These are phyloP conservation scores for Proterorhinus semilunaris DNA, from an alignment of 2,113 vertebrate species.

Conservation along the genomic window DNA sequence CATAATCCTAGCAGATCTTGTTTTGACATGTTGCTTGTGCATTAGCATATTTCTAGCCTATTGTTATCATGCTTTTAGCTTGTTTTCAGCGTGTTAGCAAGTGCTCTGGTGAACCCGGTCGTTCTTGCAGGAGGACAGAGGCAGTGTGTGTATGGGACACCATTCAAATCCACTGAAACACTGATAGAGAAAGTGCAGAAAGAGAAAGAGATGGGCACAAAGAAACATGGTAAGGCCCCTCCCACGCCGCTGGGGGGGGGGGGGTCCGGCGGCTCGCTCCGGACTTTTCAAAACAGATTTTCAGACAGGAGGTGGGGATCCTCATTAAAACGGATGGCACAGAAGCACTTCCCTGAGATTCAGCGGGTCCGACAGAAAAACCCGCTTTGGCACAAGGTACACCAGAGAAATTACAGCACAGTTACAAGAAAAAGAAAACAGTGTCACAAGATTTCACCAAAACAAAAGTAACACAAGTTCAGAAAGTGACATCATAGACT, in stretches of 20 bases:
- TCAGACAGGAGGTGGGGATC: constrained; percentile 7
- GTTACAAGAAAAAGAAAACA: neutral
- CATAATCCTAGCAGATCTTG: too few species aligned
- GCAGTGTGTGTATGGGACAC: constrained; percentile 64
- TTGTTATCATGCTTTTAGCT: neutral
- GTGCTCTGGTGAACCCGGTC: constrained; percentile 16
- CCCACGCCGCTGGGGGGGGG: neutral
- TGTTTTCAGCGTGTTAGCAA: neutral
- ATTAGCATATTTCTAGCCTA: too few species aligned
- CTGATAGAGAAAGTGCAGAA: constrained; percentile 47
- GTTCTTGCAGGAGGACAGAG: constrained; percentile 66
- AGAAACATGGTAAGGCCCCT: constrained; percentile 33
- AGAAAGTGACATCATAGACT: neutral
- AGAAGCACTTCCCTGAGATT: neutral
- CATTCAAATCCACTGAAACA: constrained; percentile 62
- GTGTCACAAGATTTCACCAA: neutral
- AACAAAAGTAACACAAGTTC: neutral
- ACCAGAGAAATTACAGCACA: neutral
- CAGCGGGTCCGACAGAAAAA: neutral
- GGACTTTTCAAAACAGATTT: neutral
- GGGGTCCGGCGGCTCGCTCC: neutral
- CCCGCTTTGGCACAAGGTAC: neutral
- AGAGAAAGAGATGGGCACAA: constrained; percentile 54
- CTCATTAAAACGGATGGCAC: constrained; percentile 11
- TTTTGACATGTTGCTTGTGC: too few species aligned